A percentile compares a stretch with the other conserved stretches of the same genome.
Conservation (phyloP, 2,888 invertebrate genomes). For the Rutpela maculata region DNA sequence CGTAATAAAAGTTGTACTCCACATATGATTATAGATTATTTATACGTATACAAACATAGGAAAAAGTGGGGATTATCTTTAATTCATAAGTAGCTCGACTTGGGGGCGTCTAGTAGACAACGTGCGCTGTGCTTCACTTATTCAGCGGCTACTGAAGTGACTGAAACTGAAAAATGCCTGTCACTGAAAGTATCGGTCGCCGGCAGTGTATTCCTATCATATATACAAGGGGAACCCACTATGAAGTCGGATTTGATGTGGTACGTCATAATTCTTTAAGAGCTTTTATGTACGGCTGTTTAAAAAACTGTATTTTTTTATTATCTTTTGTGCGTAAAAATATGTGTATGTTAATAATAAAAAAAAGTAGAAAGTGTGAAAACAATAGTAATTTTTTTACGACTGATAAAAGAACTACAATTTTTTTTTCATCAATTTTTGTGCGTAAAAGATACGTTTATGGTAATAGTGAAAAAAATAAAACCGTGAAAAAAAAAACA, state of each 20-base stretch:
- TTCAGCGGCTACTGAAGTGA: conserved; percentile 20
- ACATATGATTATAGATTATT: not conserved
- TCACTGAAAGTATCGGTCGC: conserved; percentile 71
- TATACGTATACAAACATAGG: conserved; percentile 1
- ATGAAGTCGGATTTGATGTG: conserved; percentile 91
- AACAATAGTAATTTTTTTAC: too few species aligned
- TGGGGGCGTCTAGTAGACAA: conserved; percentile 10
- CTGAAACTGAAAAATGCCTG: conserved; percentile 63
- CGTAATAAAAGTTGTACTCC: not conserved
- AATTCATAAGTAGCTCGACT: conserved; percentile 35
- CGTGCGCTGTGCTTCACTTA: conserved; percentile 19
- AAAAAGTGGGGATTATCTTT: conserved; percentile 41
- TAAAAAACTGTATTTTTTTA: too few species aligned
- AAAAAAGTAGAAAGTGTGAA: too few species aligned
- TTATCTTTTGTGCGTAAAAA: too few species aligned
- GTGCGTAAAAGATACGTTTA: too few species aligned
- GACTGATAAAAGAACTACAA: too few species aligned
- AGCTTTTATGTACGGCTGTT: too few species aligned
- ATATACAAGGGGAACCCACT: conserved; percentile 86
- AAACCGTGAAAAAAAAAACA: too few species aligned
- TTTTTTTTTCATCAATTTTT: too few species aligned
- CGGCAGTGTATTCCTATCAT: conserved; percentile 85
- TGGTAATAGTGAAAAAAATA: too few species aligned
- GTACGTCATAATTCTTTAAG: conserved; percentile 76
- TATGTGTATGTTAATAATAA: too few species aligned